Evolutionary conservation across 2,113 vertebrate genomes (phyloP), one percentile per base, ranked within the genome.

Genomic region (Pagrus major): DNA sequence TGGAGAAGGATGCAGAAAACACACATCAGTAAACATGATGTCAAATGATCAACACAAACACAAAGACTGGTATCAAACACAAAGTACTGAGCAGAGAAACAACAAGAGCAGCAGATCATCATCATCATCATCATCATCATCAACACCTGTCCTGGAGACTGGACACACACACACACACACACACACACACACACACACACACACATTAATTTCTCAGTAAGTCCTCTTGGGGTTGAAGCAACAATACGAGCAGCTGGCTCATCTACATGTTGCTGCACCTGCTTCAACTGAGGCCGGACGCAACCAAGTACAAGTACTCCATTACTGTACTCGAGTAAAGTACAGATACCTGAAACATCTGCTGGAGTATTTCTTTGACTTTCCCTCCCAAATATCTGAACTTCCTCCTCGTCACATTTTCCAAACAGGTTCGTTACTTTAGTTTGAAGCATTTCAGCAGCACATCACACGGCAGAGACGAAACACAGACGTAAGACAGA

Each of bases 211-310:
- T 75, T 81, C 74, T 41, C 66, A 81, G 79, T 86, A 79, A 84
- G 76, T 89, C 81, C 84, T 86, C 84, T 42, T 81, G 87, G 84
- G 78, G 54, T 60, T 71, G 73, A 78, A 75, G 42, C 73, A 76
- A 81, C 74, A 89, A 84, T 81, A 51, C 35, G 77, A 89, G 60
- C 84, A 89, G 56, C 84, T 86, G 84, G 73, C 37, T 77, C 51
- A 83, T 86, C 76, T 80, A 80, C 65, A 83, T 77, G 72, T 65
- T 61, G 42, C 67, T 66, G 75, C 76, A 77, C 60, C 69, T 84
- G 76, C n/a, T n/a, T n/a, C n/a, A n/a, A n/a, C n/a, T n/a, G n/a
- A n/a, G n/a, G n/a, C n/a, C n/a, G n/a, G n/a, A n/a, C n/a, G n/a
- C n/a, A n/a, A n/a, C n/a, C n/a, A n/a, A n/a, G n/a, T n/a, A n/a